Conservation (phyloP, 2,113 vertebrate species). For the Pollachius pollachius region DNA sequence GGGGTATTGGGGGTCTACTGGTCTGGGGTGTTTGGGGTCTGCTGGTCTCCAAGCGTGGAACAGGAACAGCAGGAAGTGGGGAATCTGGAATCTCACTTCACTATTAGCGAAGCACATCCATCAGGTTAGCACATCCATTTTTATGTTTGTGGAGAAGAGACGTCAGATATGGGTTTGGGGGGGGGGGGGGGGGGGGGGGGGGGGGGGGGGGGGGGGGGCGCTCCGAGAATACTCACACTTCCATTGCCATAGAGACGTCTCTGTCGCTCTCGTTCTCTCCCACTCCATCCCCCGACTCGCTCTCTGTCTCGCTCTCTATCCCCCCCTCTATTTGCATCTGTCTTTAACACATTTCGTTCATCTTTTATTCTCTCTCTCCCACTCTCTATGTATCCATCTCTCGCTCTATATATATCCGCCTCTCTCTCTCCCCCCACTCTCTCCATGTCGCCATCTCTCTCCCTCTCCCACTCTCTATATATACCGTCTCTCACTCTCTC, state of each 20-base stretch:
- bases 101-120: too few species aligned
- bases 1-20: too few species aligned
- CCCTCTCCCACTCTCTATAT: too few species aligned
- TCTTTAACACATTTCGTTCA: neutral
- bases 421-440: too few species aligned
- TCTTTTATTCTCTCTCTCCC: neutral
- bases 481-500: too few species aligned
- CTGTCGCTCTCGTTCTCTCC: neutral
- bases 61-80: neutral
- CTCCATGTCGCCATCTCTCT: too few species aligned
- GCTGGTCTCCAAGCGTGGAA: neutral
- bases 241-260: neutral
- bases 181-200: neutral
- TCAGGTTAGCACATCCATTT: too few species aligned
- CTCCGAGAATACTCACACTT: constrained; percentile 24
- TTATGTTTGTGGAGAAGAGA: too few species aligned
- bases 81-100: too few species aligned
- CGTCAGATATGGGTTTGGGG: too few species aligned
- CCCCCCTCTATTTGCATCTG: neutral
- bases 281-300: neutral
- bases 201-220: neutral
- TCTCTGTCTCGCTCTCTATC: neutral
- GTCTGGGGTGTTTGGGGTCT: neutral
- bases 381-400: too few species aligned
- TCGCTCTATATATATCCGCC: neutral